Conservation (phyloP, 2,113 vertebrate species). For the Hylia prasina region DNA sequence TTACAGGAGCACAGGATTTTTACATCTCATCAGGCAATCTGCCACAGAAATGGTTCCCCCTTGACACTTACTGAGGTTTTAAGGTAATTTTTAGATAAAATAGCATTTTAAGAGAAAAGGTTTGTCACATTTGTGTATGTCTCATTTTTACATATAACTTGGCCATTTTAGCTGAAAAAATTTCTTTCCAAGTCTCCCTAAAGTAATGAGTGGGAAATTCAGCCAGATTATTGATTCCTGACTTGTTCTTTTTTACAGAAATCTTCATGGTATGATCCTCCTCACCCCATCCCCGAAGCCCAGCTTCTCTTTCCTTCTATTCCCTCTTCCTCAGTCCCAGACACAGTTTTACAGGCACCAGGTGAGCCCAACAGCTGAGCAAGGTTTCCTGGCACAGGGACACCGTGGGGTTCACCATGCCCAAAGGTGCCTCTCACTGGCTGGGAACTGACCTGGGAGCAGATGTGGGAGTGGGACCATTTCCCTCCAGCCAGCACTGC, state of each 20-base stretch:
- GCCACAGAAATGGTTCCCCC: neutral
- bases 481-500: fast-evolving
- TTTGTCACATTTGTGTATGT: neutral
- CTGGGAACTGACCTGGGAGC: neutral
- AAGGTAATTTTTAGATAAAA: neutral
- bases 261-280: neutral
- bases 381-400: neutral
- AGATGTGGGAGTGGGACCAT: fast-evolving
- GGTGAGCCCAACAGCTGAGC: neutral
- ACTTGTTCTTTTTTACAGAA: neutral
- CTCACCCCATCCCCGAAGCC: neutral
- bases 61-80: neutral
- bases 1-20: neutral
- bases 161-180: neutral
- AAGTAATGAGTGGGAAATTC: neutral
- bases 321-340: neutral
- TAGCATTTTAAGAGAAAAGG: neutral
- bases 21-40: neutral
- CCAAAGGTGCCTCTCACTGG: fast-evolving
- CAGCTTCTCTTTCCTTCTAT: neutral
- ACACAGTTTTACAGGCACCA: neutral
- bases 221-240: neutral
- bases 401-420: fast-evolving
- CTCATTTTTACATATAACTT: neutral
- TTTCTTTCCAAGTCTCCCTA: neutral